Evolutionary conservation across 1,140 invertebrate genomes (phyloP), one percentile per base, ranked within the genome.

Genomic region (Nephotettix cincticeps): DNA sequence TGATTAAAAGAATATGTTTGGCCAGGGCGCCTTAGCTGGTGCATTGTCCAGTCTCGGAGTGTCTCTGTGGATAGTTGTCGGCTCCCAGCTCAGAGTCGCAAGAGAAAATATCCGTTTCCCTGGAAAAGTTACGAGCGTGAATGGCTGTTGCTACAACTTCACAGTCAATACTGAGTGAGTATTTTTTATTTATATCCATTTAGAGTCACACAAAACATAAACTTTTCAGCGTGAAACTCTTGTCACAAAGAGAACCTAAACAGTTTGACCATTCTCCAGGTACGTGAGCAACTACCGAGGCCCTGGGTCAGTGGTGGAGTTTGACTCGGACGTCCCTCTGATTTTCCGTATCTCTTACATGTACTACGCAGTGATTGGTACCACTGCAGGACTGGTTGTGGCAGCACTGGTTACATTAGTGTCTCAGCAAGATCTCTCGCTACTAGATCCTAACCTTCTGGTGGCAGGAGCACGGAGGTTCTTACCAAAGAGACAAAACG

Each of bases 341-440:
- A 75, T 89, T 13, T 89, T 88, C 74, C 79, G 84, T 78, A 76
- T 89, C 73, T 89, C 88, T 1, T 90, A 89, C 77, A 79, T 89
- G 66, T 89, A 89, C 78, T 89, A 89, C 75, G 88, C 89, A 0
- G 83, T 87, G 67, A 83, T 91, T 11, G 91, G 89, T 1, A 86
- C 87, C 76, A 63, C 86, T 0, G 86, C 88, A 0, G 88, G 89
- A 0, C 85, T 92, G 17, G 66, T 86, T 0, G 83, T 92, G 1
- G 92, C 82, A 21, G 51, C 82, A 1, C 30, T 79, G n/a, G 76
- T 81, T 3, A 51, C 47, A 4, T 4, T 21, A n/a, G 47, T 51
- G 47, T 19, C 47, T 11, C 21, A 21, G 3, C 47, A 51, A 51
- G 47, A 51, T n/a, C 47, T 51, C 6, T 19, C 14, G 4, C 4